Evolutionary conservation across 2,888 invertebrate genomes (phyloP), one percentile per base, ranked within the genome.

Genomic region (Druceiella hillmani): DNA sequence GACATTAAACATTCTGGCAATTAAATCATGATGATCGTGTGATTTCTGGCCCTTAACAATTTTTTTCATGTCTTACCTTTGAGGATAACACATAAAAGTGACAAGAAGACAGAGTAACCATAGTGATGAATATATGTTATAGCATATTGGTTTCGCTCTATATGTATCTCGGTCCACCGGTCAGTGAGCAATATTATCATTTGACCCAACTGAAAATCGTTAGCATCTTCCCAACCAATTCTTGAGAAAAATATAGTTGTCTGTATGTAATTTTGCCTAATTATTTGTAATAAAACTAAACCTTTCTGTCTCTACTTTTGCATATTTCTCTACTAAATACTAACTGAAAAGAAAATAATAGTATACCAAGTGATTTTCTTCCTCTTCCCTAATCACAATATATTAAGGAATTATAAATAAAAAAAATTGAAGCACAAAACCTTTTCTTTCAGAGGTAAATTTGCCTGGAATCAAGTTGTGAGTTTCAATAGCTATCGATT

Each of bases 381-480:
- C 22, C 22, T 20, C n/a, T 20, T 20, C 22, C 22, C n/a, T 20
- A 20, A 20, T 20, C 22, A 20, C n/a, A 20, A 20, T 20, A 20
- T 20, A n/a, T 7, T 7, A 7, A 20, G 22, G n/a, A 20, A 20
- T 20, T 6, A n/a, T 6, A 20, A 7, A n/a, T 9, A 20, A 20
- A 20, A 6, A 20, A 6, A 7, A n/a, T 20, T 9, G 6, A 7
- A 20, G 6, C n/a, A 6, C 6, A n/a, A n/a, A n/a, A n/a, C n/a
- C n/a, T n/a, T n/a, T n/a, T n/a, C n/a, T n/a, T n/a, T n/a, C n/a
- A n/a, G n/a, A n/a, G n/a, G n/a, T n/a, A n/a, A n/a, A n/a, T n/a
- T n/a, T n/a, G n/a, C n/a, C n/a, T n/a, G n/a, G n/a, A n/a, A n/a
- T n/a, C n/a, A n/a, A n/a, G n/a, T n/a, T n/a, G n/a, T n/a, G n/a